phyloP scores from a whole-genome alignment of 2,113 vertebrate species.

The Erpornis zantholeuca region DNA sequence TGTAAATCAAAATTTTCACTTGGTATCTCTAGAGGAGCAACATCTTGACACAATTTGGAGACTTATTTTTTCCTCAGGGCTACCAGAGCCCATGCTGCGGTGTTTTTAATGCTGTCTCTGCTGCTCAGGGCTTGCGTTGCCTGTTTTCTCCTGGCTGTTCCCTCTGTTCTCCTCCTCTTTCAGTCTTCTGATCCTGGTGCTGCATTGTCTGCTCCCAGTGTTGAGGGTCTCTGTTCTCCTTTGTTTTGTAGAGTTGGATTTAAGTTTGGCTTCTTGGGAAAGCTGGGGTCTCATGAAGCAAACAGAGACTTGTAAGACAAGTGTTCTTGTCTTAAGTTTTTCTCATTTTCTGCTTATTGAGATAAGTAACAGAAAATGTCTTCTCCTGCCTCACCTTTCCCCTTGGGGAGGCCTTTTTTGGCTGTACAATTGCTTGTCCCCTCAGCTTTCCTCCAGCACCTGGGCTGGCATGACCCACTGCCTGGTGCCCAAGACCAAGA shows the following conservation, averaged over 20 bases:
- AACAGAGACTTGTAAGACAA: neutral
- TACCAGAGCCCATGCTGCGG: neutral
- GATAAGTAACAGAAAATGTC: neutral
- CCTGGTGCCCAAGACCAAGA: neutral
- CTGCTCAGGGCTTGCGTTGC: neutral
- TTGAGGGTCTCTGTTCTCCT: neutral
- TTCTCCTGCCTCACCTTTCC: neutral
- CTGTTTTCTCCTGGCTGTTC: neutral
- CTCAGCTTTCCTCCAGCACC: neutral
- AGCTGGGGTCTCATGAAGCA: neutral
- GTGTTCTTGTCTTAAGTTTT: neutral
- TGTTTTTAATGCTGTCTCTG: neutral
- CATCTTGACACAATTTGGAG: neutral
- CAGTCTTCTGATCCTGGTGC: neutral
- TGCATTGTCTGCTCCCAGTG: neutral
- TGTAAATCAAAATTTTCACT: slow-evolving; percentile 18
- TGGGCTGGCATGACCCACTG: neutral
- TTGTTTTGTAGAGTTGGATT: neutral
- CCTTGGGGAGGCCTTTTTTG: neutral
- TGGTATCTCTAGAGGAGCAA: neutral
- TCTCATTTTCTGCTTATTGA: neutral
- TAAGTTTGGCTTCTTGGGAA: neutral
- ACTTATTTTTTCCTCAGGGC: neutral
- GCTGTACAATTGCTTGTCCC: neutral
- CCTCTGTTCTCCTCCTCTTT: neutral